Conservation (phyloP, 2,888 invertebrate genomes). For the Dioctria rufipes region DNA sequence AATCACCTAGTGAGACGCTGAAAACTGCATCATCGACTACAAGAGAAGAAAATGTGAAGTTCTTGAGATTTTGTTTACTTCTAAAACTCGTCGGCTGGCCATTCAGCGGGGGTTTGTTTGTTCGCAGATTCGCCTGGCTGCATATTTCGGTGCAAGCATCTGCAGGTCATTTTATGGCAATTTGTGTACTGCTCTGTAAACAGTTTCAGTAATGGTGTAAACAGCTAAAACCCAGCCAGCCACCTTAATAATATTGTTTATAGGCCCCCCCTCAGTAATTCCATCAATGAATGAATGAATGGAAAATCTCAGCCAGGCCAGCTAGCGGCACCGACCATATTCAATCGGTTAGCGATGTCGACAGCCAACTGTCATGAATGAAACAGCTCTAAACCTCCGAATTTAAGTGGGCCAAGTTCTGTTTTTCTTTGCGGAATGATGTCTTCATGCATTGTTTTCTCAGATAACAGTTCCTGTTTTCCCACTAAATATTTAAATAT, state of each 20-base stretch:
- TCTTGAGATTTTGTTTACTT: conserved; percentile 22
- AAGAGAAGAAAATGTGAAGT: conserved; percentile 11
- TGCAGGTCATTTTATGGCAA: conserved; percentile 56
- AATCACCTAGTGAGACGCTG: too few species aligned
- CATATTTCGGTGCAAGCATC: conserved; percentile 56
- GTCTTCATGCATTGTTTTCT: conserved; percentile 66
- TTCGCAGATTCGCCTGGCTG: conserved; percentile 27
- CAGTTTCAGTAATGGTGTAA: conserved; percentile 56
- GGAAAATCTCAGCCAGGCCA: conserved; percentile 35
- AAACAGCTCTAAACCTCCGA: conserved; percentile 4
- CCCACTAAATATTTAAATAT: conserved; percentile 71
- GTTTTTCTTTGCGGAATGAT: conserved; percentile 34
- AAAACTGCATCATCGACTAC: too few species aligned
- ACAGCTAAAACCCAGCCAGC: conserved; percentile 49
- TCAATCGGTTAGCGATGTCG: neutral
- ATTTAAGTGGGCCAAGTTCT: conserved; percentile 51
- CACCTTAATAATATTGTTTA: conserved; percentile 53
- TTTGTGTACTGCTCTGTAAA: conserved; percentile 57
- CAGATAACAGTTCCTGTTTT: conserved; percentile 68
- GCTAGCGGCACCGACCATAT: neutral
- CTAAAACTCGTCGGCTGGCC: conserved; percentile 21
- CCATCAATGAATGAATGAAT: conserved; percentile 55
- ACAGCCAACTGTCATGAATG: conserved; percentile 34
- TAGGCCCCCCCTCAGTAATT: conserved; percentile 41
- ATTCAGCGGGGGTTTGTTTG: conserved; percentile 42